Evolutionary conservation across 2,113 vertebrate species (phyloP).

Genomic region (Salvelinus fontinalis): DNA sequence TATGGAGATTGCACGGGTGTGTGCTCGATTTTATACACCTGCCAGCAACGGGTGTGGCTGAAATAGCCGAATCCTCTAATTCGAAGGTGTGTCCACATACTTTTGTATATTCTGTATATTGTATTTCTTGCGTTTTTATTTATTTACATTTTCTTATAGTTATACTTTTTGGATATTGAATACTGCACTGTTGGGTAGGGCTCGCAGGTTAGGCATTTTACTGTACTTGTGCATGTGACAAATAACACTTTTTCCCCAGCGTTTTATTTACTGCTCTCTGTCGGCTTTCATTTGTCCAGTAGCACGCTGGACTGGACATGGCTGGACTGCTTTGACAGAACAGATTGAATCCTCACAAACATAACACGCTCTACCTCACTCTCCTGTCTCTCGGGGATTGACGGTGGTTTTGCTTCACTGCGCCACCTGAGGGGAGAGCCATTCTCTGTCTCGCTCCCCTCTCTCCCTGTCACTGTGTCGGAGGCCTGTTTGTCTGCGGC

Average conservation of each 20-base stretch:
- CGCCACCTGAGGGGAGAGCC: neutral
- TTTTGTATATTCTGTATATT: too few species aligned
- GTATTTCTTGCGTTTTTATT: too few species aligned
- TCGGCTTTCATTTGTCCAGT: neutral
- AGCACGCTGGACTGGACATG: neutral
- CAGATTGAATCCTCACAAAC: neutral
- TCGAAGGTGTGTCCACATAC: too few species aligned
- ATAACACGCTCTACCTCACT: neutral
- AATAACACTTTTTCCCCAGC: neutral
- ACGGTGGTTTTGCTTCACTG: neutral
- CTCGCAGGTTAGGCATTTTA: too few species aligned
- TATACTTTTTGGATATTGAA: too few species aligned
- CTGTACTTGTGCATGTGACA: too few species aligned
- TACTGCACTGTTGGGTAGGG: too few species aligned
- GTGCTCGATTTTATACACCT: too few species aligned
- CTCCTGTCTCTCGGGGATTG: neutral
- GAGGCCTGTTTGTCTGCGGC: neutral
- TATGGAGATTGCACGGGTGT: too few species aligned
- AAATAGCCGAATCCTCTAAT: too few species aligned
- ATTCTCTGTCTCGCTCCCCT: neutral
- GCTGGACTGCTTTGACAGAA: neutral
- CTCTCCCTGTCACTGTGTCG: conserved; percentile 4
- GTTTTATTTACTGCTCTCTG: neutral
- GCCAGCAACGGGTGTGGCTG: too few species aligned
- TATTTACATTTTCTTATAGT: too few species aligned